phyloP scores from a whole-genome alignment of 2,797 vertebrate genomes.

The Carapus acus region DNA sequence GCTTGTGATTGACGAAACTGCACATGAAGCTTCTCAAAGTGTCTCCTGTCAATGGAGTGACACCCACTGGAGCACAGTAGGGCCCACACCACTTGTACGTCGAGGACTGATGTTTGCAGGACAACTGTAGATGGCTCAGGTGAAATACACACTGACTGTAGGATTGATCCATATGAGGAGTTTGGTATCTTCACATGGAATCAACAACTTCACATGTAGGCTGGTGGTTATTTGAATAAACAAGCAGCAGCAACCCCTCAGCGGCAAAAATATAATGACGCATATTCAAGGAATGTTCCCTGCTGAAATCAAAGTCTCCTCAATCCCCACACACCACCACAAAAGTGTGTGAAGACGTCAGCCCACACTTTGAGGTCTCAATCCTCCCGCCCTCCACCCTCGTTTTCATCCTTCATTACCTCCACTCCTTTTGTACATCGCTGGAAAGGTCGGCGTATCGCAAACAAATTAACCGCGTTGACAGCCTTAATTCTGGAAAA shows the following conservation, averaged over 20 bases:
- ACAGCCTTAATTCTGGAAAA: conserved; percentile 30
- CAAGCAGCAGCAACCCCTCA: too few species aligned
- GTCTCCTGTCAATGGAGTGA: conserved; percentile 1
- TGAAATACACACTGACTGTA: too few species aligned
- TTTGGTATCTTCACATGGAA: too few species aligned
- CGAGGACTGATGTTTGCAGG: neutral
- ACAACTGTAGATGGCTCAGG: too few species aligned
- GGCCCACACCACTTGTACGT: conserved; percentile 3
- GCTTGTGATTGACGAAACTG: conserved; percentile 17
- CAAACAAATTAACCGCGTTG: conserved; percentile 30
- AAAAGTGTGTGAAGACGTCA: conserved; percentile 8
- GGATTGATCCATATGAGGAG: too few species aligned
- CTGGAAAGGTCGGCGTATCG: conserved; percentile 23
- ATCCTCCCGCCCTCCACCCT: neutral
- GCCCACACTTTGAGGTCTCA: conserved; percentile 4
- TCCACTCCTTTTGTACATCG: conserved; percentile 3
- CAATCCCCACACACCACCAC: neutral
- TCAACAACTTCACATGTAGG: too few species aligned
- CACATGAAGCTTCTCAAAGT: conserved; percentile 7
- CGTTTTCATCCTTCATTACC: conserved; percentile 13
- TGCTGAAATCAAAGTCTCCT: too few species aligned
- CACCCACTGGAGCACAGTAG: neutral
- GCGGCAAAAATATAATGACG: too few species aligned
- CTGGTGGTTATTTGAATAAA: too few species aligned
- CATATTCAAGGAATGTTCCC: too few species aligned